A percentile compares a stretch with the other conserved stretches of the same genome.
phyloP scores from a whole-genome alignment of 2,888 invertebrate species.

The Drosophila borborema region DNA sequence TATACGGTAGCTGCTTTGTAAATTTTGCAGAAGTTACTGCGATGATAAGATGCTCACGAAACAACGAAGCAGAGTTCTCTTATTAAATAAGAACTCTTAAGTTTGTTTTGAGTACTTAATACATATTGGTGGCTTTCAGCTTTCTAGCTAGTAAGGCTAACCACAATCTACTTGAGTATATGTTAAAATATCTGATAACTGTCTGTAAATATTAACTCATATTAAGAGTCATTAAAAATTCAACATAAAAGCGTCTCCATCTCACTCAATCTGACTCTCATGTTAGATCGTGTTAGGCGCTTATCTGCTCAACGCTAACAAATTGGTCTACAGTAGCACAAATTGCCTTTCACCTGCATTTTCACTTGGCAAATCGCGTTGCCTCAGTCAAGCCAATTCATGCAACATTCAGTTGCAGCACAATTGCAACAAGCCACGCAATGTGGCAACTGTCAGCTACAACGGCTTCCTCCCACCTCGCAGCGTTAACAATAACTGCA shows the following conservation, averaged over 20 bases:
- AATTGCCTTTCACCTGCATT: constrained; percentile 67
- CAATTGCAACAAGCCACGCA: constrained; percentile 55
- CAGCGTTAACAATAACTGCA: constrained; percentile 32
- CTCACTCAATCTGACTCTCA: background rate
- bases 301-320: constrained; percentile 41
- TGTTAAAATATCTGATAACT: background rate
- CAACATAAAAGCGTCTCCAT: background rate
- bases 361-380: constrained; percentile 50
- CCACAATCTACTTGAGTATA: background rate
- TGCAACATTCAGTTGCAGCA: constrained; percentile 35
- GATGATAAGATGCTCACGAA: no score
- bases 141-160: background rate
- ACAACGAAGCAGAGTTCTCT: background rate
- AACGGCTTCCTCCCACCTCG: background rate
- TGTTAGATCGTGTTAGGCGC: constrained; percentile 22
- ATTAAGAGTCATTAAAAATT: background rate
- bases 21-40: no score
- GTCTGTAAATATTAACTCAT: background rate
- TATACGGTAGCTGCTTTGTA: no score
- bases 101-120: no score
- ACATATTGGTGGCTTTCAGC: background rate
- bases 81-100: no score
- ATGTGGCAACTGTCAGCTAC: constrained; percentile 23
- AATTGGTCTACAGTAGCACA: constrained; percentile 53
- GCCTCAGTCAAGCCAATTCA: constrained; percentile 31